Evolutionary conservation across 2,113 vertebrate species (phyloP), one percentile per base, ranked within the genome.

Genomic region (Echinops telfairi): DNA sequence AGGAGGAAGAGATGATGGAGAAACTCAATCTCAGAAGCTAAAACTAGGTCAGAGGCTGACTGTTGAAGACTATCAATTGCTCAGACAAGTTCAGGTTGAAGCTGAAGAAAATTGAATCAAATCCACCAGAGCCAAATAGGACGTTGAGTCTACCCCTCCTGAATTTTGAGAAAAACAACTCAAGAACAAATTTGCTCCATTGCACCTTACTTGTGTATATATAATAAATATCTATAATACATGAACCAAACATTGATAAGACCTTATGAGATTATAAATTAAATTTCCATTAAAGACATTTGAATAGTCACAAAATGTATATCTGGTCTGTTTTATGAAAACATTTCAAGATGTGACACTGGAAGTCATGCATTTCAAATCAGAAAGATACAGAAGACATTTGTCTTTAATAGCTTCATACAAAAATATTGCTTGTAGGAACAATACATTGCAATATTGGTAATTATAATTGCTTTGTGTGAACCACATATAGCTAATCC

Each of bases 351-450:
- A 0, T 80, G 77, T 33, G 43, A 89, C 91, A 75, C 25, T 77
- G 19, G 19, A 3, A 95, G 89, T 89, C 47, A 94, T 16, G 20
- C 94, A 40, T 87, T 75, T 77, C 79, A 93, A 96, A 70, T 14
- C 22, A 84, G 36, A 78, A 80, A 89, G 62, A 22, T 38, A 92
- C 95, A 71, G n/a, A 92, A 95, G 91, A 75, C 87, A 79, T 90
- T 95, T 97, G 53, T 22, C 38, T 96, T 94, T 31, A 6, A 23
- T 94, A 97, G 96, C 10, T 86, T 29, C 0, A 83, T 73, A 88
- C 3, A 94, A 97, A 97, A 95, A 16, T 70, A 85, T 66, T 86
- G 25, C 27, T 86, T 92, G n/a, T 47, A 76, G 66, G 96, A 94
- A 97, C 19, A 84, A 89, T 88, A 77, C 58, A 87, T 15, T 91